These are phyloP conservation scores for Elgaria multicarinata DNA, from an alignment of 2,113 vertebrate species.

Conservation along the genomic window DNA sequence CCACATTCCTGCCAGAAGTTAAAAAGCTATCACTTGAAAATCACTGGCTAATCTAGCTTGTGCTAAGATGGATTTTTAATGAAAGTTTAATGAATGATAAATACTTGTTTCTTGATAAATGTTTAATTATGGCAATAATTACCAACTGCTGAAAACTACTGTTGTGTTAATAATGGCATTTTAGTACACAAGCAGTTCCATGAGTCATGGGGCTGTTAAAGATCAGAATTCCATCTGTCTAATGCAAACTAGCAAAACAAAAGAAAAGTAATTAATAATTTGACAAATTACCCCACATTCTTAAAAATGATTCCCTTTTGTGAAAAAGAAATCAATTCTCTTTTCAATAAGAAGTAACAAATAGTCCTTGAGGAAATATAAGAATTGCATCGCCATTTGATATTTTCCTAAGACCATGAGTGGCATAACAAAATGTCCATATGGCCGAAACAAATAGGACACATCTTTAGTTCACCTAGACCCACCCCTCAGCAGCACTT, in stretches of 20 bases:
- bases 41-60: conserved; percentile 81
- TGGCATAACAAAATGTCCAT: conserved; percentile 32
- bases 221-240: conserved; percentile 85
- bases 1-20: conserved; percentile 74
- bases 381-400: conserved; percentile 52
- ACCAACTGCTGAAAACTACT: conserved; percentile 89
- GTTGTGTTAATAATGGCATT: conserved; percentile 89
- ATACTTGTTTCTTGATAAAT: conserved; percentile 88
- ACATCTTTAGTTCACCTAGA: too few relatives aligned
- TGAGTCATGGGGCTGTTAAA: conserved; percentile 81
- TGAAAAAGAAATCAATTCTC: conserved; percentile 59
- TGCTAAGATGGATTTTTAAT: conserved; percentile 86
- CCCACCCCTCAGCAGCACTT: background rate
- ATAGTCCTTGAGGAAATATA: conserved; percentile 38
- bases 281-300: conserved; percentile 77
- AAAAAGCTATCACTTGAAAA: conserved; percentile 80
- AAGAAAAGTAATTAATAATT: conserved; percentile 83
- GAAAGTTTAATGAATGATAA: conserved; percentile 89
- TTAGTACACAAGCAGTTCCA: conserved; percentile 82
- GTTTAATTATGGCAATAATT: conserved; percentile 92
- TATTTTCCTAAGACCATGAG: conserved; percentile 40
- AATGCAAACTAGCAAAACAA: conserved; percentile 81
- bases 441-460: background rate
- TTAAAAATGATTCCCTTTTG: conserved; percentile 71
- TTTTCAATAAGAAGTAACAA: conserved; percentile 58